A percentile compares a stretch with the other conserved stretches of the same genome.
Conservation (phyloP, 2,113 vertebrate genomes). For the Colistium nudipinnis region DNA sequence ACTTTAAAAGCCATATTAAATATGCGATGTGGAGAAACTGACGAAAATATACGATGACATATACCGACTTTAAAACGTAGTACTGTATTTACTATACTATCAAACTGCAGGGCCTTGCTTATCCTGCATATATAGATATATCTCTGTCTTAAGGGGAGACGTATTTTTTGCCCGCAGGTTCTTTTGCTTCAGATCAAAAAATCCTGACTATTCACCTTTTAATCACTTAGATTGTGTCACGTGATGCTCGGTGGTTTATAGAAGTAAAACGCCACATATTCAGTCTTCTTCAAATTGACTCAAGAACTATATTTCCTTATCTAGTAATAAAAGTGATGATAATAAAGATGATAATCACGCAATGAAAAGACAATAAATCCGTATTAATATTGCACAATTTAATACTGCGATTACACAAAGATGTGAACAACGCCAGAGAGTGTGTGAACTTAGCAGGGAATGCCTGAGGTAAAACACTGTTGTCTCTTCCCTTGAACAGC, state of each 20-base stretch:
- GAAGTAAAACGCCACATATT: neutral
- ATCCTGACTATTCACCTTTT: conserved; percentile 41
- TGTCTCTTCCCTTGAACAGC: conserved; percentile 69
- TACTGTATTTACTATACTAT: neutral
- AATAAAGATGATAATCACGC: conserved; percentile 34
- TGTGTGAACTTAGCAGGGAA: conserved; percentile 67
- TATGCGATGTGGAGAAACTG: neutral
- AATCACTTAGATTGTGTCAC: conserved; percentile 37
- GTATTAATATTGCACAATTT: conserved; percentile 80
- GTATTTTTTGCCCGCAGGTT: conserved; percentile 44
- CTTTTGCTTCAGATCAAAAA: conserved; percentile 58
- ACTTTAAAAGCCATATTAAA: conserved; percentile 1
- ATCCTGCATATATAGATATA: conserved; percentile 4
- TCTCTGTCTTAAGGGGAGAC: conserved; percentile 36
- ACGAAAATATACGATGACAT: neutral
- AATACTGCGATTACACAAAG: conserved; percentile 79
- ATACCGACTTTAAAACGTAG: neutral
- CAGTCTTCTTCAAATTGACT: too few relatives aligned
- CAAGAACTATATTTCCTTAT: neutral
- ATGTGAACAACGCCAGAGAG: conserved; percentile 67
- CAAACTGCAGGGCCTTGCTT: conserved; percentile 34
- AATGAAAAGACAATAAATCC: conserved; percentile 71
- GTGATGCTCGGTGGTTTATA: conserved; percentile 37
- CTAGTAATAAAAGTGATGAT: conserved; percentile 14
- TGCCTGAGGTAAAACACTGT: conserved; percentile 74